Evolutionary conservation across 1,140 invertebrate species (phyloP).

Genomic region (Drosophila nebulosa): DNA sequence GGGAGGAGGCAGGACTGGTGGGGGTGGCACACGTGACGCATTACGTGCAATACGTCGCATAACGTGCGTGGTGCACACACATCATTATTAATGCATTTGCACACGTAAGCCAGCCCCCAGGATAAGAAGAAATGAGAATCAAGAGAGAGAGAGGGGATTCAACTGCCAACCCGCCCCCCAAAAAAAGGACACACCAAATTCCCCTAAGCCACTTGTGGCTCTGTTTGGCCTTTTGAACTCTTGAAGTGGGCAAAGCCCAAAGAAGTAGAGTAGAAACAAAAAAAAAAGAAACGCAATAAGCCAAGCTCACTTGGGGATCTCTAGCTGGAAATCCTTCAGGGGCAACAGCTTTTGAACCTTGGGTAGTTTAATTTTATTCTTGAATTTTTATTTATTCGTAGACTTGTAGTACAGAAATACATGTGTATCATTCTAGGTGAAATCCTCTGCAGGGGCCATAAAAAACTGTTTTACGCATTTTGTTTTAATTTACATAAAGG

Average conservation of each 20-base stretch:
- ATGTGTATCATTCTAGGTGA: background rate
- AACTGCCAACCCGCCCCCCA: conserved; percentile 12
- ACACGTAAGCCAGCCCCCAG: conserved; percentile 37
- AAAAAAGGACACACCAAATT: conserved; percentile 14
- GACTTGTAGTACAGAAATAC: background rate
- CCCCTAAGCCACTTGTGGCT: conserved; percentile 50
- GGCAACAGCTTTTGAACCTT: conserved; percentile 5
- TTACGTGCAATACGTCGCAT: conserved; percentile 59
- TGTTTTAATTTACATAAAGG: conserved; percentile 62
- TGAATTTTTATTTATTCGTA: conserved; percentile 22
- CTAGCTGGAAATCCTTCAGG: background rate
- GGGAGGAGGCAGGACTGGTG: background rate
- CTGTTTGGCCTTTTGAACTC: conserved; percentile 32
- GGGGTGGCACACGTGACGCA: conserved; percentile 48
- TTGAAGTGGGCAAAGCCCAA: conserved; percentile 31
- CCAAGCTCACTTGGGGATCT: conserved; percentile 4
- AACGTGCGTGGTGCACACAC: conserved; percentile 65
- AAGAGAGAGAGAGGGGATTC: background rate
- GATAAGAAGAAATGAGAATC: background rate
- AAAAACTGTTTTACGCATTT: conserved; percentile 28
- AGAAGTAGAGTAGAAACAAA: background rate
- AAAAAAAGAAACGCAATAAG: background rate
- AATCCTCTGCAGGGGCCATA: background rate
- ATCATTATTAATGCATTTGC: conserved; percentile 74
- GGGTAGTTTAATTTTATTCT: conserved; percentile 12